phyloP scores from a whole-genome alignment of 2,797 vertebrate species.

The Jordanella pulchra region DNA sequence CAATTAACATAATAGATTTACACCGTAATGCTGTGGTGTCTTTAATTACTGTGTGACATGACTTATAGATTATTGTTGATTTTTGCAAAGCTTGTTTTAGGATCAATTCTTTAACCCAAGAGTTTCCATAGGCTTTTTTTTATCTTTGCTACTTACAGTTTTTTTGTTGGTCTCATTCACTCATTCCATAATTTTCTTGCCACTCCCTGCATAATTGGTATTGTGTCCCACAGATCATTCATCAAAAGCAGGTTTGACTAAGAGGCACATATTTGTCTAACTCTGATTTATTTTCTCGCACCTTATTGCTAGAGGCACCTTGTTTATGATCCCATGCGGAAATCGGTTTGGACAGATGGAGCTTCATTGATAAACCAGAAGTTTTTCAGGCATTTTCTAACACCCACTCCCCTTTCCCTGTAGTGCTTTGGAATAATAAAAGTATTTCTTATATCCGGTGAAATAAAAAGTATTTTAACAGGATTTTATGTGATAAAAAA shows the following conservation, averaged over 20 bases:
- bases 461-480: not conserved
- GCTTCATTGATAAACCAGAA: conserved; percentile 69
- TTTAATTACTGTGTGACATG: conserved; percentile 80
- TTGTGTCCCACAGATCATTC: conserved; percentile 61
- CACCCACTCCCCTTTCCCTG: conserved; percentile 44
- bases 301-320: conserved; percentile 69
- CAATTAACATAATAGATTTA: conserved; percentile 77
- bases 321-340: conserved; percentile 74
- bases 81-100: conserved; percentile 72
- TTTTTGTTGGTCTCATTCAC: conserved; percentile 25
- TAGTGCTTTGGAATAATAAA: not conserved
- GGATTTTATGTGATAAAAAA: not conserved
- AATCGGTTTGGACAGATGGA: conserved; percentile 83
- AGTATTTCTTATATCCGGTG: not conserved
- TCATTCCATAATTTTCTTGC: conserved; percentile 42
- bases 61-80: conserved; percentile 72
- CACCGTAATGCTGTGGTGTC: conserved; percentile 67
- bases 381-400: conserved; percentile 62
- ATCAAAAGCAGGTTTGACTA: conserved; percentile 70
- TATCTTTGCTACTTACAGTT: conserved; percentile 63
- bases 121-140: conserved; percentile 70
- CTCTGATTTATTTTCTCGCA: conserved; percentile 77
- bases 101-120: conserved; percentile 72
- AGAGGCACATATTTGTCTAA: conserved; percentile 79
- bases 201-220: conserved; percentile 62